phyloP scores from a whole-genome alignment of 2,797 vertebrate genomes.

The Eupleurogrammus muticus region DNA sequence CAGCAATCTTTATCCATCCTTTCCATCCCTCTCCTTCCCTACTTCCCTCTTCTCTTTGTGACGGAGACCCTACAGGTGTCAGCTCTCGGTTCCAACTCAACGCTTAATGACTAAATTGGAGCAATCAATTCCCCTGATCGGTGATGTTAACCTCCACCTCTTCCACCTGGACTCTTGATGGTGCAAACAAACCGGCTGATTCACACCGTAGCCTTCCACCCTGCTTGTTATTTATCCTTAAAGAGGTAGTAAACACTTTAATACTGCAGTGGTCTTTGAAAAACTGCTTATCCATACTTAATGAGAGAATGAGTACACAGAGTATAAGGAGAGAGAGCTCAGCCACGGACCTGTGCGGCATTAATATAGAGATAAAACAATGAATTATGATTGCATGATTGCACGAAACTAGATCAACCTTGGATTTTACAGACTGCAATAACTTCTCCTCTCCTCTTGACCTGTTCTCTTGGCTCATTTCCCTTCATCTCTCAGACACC shows the following conservation, averaged over 20 bases:
- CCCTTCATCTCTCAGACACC: slow-evolving; percentile 67
- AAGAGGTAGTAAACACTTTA: too few relatives aligned
- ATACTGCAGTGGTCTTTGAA: neutral
- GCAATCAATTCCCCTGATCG: slow-evolving; percentile 74
- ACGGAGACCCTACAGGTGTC: slow-evolving; percentile 61
- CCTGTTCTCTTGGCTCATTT: slow-evolving; percentile 69
- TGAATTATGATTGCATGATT: slow-evolving; percentile 24
- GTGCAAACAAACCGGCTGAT: slow-evolving; percentile 46
- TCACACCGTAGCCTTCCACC: slow-evolving; percentile 40
- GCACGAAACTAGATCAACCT: slow-evolving; percentile 45
- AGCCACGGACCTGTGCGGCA: slow-evolving; percentile 5
- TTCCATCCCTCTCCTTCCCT: neutral
- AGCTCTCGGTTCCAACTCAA: slow-evolving; percentile 52
- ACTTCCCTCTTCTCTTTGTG: slow-evolving; percentile 16
- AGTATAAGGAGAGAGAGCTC: slow-evolving; percentile 2
- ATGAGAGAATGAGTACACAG: slow-evolving; percentile 18
- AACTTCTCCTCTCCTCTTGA: slow-evolving; percentile 45
- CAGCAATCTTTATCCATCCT: slow-evolving; percentile 2
- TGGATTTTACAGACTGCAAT: slow-evolving; percentile 44
- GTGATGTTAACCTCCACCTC: slow-evolving; percentile 76
- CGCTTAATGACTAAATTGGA: slow-evolving; percentile 75
- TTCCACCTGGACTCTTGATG: slow-evolving; percentile 69
- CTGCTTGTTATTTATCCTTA: slow-evolving; percentile 23
- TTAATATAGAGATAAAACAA: slow-evolving; percentile 27
- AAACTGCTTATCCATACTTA: neutral